Conservation (phyloP, 1,140 invertebrate genomes). For the Neuroterus valhalla region DNA sequence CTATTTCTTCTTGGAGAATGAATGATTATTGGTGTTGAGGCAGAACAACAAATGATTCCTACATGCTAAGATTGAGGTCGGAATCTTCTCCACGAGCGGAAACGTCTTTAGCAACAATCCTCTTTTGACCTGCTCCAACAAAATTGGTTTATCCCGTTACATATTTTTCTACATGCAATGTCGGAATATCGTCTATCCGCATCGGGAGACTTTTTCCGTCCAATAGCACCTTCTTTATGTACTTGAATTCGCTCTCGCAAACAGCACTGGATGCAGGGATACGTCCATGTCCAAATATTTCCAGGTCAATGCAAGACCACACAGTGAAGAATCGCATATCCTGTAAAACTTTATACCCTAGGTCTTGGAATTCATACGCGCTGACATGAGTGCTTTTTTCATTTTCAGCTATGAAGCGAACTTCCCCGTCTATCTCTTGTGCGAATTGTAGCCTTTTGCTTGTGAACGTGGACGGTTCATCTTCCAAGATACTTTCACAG, state of each 20-base stretch:
- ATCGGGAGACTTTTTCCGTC: neutral
- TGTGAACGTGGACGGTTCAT: neutral
- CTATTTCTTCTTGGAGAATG: too few species aligned
- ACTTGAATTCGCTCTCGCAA: conserved; percentile 37
- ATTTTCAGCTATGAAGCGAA: neutral
- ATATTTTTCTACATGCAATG: neutral
- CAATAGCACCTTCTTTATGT: conserved; percentile 27
- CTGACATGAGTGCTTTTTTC: neutral
- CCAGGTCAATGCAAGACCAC: conserved; percentile 29
- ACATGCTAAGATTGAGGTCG: too few species aligned
- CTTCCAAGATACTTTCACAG: neutral
- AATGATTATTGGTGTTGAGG: too few species aligned
- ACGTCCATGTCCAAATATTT: conserved; percentile 34
- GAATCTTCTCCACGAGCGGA: neutral
- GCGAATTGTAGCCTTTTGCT: neutral
- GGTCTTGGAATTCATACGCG: neutral
- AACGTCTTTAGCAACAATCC: neutral
- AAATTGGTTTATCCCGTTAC: neutral
- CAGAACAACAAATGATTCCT: too few species aligned
- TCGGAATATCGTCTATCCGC: neutral
- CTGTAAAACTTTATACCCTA: conserved; percentile 5
- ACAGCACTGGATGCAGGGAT: conserved; percentile 38
- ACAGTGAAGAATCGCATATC: conserved; percentile 33
- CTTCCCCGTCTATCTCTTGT: neutral
- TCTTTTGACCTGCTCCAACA: neutral